phyloP scores from a whole-genome alignment of 1,140 invertebrate species.

The Cydia fagiglandana region DNA sequence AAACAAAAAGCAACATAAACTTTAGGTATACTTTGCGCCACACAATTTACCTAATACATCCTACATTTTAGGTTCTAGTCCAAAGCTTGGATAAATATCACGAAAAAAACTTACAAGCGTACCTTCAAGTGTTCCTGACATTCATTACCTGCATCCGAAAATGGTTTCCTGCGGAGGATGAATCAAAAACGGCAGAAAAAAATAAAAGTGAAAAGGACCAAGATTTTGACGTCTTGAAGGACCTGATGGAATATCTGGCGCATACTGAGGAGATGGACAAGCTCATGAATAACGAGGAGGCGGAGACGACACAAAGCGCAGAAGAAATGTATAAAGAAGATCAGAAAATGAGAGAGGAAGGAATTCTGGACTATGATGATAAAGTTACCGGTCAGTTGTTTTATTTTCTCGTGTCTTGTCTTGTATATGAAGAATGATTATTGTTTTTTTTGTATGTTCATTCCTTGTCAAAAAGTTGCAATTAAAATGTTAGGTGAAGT shows the following conservation, averaged over 20 bases:
- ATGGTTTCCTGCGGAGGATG: conserved; percentile 62
- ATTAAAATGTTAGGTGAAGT: no score
- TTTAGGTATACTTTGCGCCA: not conserved
- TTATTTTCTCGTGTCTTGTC: not conserved
- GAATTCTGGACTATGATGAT: conserved; percentile 62
- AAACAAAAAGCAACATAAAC: not conserved
- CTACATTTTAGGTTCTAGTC: conserved; percentile 75
- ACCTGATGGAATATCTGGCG: conserved; percentile 52
- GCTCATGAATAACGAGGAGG: conserved; percentile 60
- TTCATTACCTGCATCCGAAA: conserved; percentile 81
- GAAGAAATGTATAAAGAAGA: conserved; percentile 81
- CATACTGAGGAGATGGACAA: conserved; percentile 50
- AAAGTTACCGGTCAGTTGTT: conserved; percentile 54
- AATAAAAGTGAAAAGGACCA: not conserved
- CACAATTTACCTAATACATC: not conserved
- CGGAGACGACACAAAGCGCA: conserved; percentile 62
- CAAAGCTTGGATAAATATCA: conserved; percentile 81
- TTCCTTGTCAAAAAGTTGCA: no score
- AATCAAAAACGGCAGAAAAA: not conserved
- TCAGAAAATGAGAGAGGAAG: conserved; percentile 60
- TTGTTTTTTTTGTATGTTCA: no score
- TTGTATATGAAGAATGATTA: no score
- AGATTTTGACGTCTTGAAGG: conserved; percentile 50
- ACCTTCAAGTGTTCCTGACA: conserved; percentile 83
- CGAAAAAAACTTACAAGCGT: conserved; percentile 78